These are phyloP conservation scores for Heliconius nattereri DNA, from an alignment of 1,140 invertebrate species.

Conservation along the genomic window DNA sequence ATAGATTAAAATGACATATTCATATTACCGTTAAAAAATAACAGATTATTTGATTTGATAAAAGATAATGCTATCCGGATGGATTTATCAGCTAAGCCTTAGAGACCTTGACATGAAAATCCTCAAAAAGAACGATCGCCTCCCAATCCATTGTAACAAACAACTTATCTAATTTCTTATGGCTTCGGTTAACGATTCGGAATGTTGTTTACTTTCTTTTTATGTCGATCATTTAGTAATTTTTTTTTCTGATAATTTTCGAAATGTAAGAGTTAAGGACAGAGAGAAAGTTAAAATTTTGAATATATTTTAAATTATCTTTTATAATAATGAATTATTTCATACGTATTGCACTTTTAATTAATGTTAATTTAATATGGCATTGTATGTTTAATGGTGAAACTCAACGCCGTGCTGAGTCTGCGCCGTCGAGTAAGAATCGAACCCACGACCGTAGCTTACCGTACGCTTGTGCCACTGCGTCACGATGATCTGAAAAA, in stretches of 20 bases:
- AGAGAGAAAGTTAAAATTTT: too few species aligned
- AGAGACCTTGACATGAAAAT: slow-evolving; percentile 4
- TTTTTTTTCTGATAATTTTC: background rate
- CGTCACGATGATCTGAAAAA: background rate
- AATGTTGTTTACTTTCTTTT: background rate
- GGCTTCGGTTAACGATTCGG: slow-evolving; percentile 9
- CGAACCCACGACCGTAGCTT: too few species aligned
- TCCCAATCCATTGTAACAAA: slow-evolving; percentile 10
- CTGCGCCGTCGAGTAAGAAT: background rate
- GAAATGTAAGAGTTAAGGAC: too few species aligned
- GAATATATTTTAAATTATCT: too few species aligned
- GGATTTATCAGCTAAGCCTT: slow-evolving; percentile 7
- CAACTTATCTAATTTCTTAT: slow-evolving; percentile 2
- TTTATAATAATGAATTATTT: too few species aligned
- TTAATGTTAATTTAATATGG: too few species aligned
- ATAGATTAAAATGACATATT: background rate
- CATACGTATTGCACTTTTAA: too few species aligned
- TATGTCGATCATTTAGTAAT: background rate
- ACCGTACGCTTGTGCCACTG: too few species aligned
- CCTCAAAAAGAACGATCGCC: background rate
- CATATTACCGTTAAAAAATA: background rate
- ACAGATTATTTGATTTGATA: background rate
- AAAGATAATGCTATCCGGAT: background rate
- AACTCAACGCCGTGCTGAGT: too few species aligned
- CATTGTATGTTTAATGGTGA: too few species aligned